A percentile compares a stretch with the other conserved stretches of the same genome.
These are phyloP conservation scores for Acanthococcus lagerstroemiae DNA, from an alignment of 2,888 invertebrate species.

Conservation along the genomic window DNA sequence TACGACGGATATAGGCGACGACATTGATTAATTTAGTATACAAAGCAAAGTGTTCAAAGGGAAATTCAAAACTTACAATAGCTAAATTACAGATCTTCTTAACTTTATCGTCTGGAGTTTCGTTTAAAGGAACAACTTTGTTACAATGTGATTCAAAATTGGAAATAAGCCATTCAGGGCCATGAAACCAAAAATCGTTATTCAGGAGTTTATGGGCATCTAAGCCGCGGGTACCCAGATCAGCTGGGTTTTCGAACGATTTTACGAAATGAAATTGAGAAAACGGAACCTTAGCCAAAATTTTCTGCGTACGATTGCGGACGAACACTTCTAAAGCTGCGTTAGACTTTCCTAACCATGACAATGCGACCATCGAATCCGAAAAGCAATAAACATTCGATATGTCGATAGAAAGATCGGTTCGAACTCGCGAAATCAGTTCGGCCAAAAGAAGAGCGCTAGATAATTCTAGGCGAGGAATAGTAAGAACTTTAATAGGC, in stretches of 20 bases:
- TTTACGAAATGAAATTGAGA: background rate
- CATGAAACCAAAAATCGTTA: background rate
- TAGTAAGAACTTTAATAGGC: slow-evolving; percentile 36
- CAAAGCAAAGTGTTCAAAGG: background rate
- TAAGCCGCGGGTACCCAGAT: slow-evolving; percentile 1
- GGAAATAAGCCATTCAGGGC: background rate
- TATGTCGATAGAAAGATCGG: slow-evolving; percentile 2
- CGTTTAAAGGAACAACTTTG: background rate
- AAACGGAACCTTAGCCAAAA: background rate
- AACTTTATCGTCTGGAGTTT: background rate
- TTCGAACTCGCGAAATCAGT: slow-evolving; percentile 20
- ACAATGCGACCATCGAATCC: background rate
- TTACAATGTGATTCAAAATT: background rate
- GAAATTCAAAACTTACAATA: background rate
- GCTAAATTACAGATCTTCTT: background rate
- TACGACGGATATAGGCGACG: background rate
- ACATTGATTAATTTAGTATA: background rate
- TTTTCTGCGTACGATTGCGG: background rate
- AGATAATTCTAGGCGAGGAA: slow-evolving; percentile 37
- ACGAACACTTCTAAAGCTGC: background rate
- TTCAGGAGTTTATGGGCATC: background rate
- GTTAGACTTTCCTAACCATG: background rate
- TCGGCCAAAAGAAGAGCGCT: slow-evolving; percentile 35
- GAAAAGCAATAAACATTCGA: background rate
- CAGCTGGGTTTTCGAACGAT: background rate